Percentiles rank a stretch among this genome's conserved stretches.
Conservation (phyloP, 2,113 vertebrate genomes). For the Strix uralensis region DNA sequence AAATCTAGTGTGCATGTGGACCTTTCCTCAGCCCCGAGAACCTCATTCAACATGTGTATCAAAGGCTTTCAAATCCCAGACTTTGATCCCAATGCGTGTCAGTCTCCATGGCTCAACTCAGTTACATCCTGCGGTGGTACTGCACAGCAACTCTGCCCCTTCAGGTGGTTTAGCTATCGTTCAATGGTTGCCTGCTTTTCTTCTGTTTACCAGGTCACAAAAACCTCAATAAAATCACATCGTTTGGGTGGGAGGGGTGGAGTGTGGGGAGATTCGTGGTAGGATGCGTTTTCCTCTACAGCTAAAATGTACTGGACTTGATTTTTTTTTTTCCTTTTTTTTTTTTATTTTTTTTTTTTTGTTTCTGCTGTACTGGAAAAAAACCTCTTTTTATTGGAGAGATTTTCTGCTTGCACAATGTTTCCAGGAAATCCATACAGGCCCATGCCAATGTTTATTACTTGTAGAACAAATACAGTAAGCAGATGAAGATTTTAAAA, state of each 20-base stretch:
- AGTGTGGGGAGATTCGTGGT: background rate
- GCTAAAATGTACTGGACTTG: background rate
- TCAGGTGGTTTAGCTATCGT: background rate
- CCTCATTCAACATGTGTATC: background rate
- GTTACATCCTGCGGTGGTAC: background rate
- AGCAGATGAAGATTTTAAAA: constrained; percentile 23
- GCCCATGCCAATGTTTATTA: constrained; percentile 61
- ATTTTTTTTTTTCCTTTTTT: constrained; percentile 20
- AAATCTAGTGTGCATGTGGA: background rate
- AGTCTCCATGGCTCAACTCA: background rate
- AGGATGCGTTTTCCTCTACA: background rate
- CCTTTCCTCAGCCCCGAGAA: background rate
- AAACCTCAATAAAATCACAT: background rate
- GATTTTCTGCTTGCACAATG: constrained; percentile 61
- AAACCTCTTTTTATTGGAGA: constrained; percentile 54
- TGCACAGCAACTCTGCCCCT: background rate
- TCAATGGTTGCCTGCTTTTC: background rate
- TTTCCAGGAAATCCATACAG: constrained; percentile 68
- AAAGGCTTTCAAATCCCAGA: background rate
- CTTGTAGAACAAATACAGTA: constrained; percentile 62
- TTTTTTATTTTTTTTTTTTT: constrained; percentile 12
- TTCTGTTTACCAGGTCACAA: background rate
- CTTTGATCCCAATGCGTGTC: background rate
- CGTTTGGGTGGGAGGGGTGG: background rate
- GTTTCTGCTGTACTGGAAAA: background rate